Evolutionary conservation across 2,113 vertebrate species (phyloP).

Genomic region (Rousettus leschenaultii): DNA sequence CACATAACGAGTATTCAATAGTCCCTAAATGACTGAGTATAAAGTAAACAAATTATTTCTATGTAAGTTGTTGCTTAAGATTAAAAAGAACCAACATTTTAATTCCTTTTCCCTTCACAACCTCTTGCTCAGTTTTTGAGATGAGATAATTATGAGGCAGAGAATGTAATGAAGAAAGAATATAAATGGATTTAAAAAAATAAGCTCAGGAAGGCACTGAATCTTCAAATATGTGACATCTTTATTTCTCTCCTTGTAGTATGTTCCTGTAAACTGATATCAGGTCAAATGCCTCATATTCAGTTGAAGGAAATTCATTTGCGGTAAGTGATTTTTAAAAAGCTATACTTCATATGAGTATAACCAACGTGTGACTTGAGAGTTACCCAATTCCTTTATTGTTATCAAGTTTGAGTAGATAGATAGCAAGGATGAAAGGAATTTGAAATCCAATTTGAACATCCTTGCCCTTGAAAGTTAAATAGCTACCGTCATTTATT

Average conservation of each 20-base stretch:
- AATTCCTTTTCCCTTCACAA: neutral
- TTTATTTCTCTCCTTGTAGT: constrained; percentile 24
- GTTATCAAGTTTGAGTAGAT: neutral
- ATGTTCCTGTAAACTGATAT: constrained; percentile 38
- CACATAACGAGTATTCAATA: no score
- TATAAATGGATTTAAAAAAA: neutral
- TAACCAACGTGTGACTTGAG: neutral
- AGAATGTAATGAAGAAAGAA: neutral
- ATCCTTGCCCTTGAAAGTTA: neutral
- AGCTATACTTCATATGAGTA: neutral
- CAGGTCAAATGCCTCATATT: constrained; percentile 27
- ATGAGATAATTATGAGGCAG: neutral
- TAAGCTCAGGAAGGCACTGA: neutral
- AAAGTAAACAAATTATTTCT: neutral
- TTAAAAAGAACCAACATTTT: neutral
- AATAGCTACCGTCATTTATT: neutral
- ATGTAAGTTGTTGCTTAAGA: neutral
- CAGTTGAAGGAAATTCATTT: neutral
- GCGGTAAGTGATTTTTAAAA: constrained; percentile 13
- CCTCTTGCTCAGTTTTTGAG: neutral
- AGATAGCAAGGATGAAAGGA: neutral
- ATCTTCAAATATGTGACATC: neutral
- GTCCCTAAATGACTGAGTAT: no score
- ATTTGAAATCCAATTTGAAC: neutral
- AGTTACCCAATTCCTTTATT: neutral